Conservation (phyloP, 1,140 invertebrate species). For the Odontomachus brunneus region DNA sequence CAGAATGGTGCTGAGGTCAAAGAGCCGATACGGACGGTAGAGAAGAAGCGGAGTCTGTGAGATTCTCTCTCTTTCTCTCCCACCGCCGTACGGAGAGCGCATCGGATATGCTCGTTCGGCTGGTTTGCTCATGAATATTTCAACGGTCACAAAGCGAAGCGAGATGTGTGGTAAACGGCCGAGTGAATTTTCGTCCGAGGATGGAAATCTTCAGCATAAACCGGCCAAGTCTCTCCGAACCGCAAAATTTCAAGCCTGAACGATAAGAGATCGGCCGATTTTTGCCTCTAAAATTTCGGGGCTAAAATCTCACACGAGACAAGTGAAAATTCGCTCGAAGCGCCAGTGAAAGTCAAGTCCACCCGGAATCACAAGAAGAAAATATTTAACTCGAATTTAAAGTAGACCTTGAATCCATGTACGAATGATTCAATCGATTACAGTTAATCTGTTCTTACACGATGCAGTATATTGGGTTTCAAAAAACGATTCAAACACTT, state of each 20-base stretch:
- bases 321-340: too few relatives aligned
- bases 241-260: not conserved
- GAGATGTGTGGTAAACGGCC: constrained; percentile 11
- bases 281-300: too few relatives aligned
- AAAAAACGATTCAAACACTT: too few relatives aligned
- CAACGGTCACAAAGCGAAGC: constrained; percentile 31
- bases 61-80: constrained; percentile 21
- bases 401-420: too few relatives aligned
- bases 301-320: too few relatives aligned
- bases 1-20: constrained; percentile 78
- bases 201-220: not conserved
- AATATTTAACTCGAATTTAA: too few relatives aligned
- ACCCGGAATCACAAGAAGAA: too few relatives aligned
- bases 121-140: constrained; percentile 69
- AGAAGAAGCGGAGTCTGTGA: constrained; percentile 57
- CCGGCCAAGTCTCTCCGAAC: not conserved
- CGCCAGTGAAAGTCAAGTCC: too few relatives aligned
- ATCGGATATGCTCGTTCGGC: constrained; percentile 66
- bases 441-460: too few relatives aligned
- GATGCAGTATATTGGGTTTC: too few relatives aligned
- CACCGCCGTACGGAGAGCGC: constrained; percentile 19
- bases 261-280: too few relatives aligned
- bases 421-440: too few relatives aligned
- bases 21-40: constrained; percentile 67
- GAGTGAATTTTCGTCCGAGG: constrained; percentile 23